Evolutionary conservation across 2,888 invertebrate genomes (phyloP), one percentile per base, ranked within the genome.

Genomic region (Drosophila kambysellisi): DNA sequence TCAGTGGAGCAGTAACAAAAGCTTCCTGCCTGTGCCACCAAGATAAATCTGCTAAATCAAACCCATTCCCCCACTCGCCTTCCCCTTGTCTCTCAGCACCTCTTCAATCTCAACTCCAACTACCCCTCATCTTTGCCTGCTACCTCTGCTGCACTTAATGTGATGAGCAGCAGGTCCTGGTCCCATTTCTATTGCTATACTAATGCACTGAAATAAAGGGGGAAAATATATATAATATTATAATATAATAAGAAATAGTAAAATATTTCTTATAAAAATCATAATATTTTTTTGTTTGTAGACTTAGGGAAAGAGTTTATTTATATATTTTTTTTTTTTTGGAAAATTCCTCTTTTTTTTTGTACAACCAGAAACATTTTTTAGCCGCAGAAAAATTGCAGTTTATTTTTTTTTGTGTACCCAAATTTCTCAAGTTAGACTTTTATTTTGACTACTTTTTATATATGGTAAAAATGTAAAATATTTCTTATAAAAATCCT

Each of bases 1-100:
- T 50, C 70, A 57, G 70, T 54, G 73, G 63, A 66, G 70, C 83
- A 74, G 69, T 72, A 88, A 89, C 90, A 85, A 89, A 84, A 84
- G 83, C 88, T 59, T 70, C 74, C 74, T 37, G 89, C 29, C 87
- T 80, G 83, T 57, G 54, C 51, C 71, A 71, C 80, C 76, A 71
- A 84, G 84, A 88, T 90, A 84, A 84, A 83, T 72, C 83, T 66
- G 52, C 67, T 67, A 57, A 52, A 56, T 41, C 20, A 53, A 51
- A 52, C 46, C 52, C 50, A 29, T 59, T 66, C 51, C 29, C 9
- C 4, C 12, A 20, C 25, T 29, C 11, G 4, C 9, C 11, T 33
- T 1, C 46, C 15, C 46, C 25, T 46, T 25, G 25, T 3, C 25
- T 2, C 25, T 46, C 15, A 7, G 25, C 46, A 25, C 46, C 46